Evolutionary conservation across 2,888 invertebrate species (phyloP), one percentile per base, ranked within the genome.

Genomic region (Lithophane ornitopus): DNA sequence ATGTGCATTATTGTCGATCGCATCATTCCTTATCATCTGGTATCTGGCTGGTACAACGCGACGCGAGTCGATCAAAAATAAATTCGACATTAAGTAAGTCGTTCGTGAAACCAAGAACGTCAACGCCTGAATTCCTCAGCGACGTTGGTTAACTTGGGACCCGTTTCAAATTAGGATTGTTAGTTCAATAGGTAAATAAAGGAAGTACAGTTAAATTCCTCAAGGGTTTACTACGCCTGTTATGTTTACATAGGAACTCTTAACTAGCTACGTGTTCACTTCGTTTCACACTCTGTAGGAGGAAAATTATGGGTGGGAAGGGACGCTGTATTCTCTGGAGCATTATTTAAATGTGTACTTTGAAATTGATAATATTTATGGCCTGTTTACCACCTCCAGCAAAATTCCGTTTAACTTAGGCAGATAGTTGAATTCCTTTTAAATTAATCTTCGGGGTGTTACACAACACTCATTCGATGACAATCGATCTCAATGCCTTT

Each of bases 191-290:
- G 12, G 66, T 70, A 78, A 83, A 73, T 70, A 76, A 66, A 80
- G 73, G 74, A 79, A 85, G 62, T 75, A 80, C 88, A 65, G 78
- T 84, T 87, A 80, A 76, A 66, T 76, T 79, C 78, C 76, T 71
- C 70, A 78, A 76, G 67, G 80, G 78, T 76, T 70, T 74, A 71
- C 44, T 41, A 59, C 59, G 62, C 46, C 73, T 71, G 76, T 78
- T 70, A 22, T 78, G 68, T 87, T 81, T 72, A 76, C 71, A 69
- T 68, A 77, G 66, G 80, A 76, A 80, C 75, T 77, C 70, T 74
- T 86, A 76, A 75, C 67, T 67, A 67, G 70, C 73, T 75, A 58
- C 66, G 19, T 78, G 80, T 68, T 74, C 26, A 46, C 70, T 77
- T 71, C 67, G 61, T 52, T 68, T 70, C 44, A 70, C 1, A 65